phyloP scores from a whole-genome alignment of 1,140 invertebrate species.

The Drosophila hydei region DNA sequence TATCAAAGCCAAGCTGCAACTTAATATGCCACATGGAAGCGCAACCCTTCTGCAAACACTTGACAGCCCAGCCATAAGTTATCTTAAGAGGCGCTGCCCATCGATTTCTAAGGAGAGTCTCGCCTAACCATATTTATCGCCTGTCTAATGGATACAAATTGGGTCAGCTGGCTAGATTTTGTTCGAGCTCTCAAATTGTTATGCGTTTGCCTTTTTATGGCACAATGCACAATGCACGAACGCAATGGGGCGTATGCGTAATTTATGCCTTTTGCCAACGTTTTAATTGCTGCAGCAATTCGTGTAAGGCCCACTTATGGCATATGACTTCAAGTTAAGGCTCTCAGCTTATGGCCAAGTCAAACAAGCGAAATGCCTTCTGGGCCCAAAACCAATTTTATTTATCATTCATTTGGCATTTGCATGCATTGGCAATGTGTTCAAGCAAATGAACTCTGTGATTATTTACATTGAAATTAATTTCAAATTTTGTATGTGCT shows the following conservation, averaged over 20 bases:
- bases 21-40: constrained; percentile 56
- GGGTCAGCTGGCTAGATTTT: constrained; percentile 40
- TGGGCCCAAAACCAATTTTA: background rate
- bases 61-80: constrained; percentile 16
- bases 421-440: too few relatives aligned
- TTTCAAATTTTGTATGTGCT: background rate
- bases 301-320: constrained; percentile 28
- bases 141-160: constrained; percentile 72
- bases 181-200: constrained; percentile 16
- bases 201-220: constrained; percentile 19
- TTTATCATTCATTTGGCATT: too few relatives aligned
- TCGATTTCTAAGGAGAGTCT: constrained; percentile 22
- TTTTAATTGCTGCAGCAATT: constrained; percentile 69
- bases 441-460: too few relatives aligned
- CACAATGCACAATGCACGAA: constrained; percentile 18
- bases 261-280: constrained; percentile 53
- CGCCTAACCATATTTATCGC: constrained; percentile 54
- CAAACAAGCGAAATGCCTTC: background rate
- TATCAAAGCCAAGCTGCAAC: constrained; percentile 58
- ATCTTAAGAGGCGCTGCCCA: background rate
- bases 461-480: too few relatives aligned
- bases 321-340: constrained; percentile 7
- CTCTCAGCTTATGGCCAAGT: too few relatives aligned
- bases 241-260: constrained; percentile 68
- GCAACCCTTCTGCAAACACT: constrained; percentile 66